Evolutionary conservation across 2,113 vertebrate species (phyloP), one percentile per base, ranked within the genome.

Genomic region (Oncorhynchus keta): DNA sequence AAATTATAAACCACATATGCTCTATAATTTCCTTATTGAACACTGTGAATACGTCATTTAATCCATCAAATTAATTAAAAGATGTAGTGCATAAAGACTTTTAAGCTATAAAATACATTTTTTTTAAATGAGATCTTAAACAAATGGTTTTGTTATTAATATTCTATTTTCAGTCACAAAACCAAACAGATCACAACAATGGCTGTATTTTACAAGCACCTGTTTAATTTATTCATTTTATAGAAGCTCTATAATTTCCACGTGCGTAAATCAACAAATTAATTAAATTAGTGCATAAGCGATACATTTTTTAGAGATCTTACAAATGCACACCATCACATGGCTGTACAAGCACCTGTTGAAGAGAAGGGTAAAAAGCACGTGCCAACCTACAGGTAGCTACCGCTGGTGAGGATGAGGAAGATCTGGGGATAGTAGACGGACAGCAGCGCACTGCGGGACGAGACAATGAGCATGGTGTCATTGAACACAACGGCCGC

Each of bases 331-430:
- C 9, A 22, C 64, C 12, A 26, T 65, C 66, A 35, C 30, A 68
- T 35, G 32, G 18, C 20, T 45, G 59, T 64, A 14, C 4, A 0
- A 4, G 13, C 57, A 39, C 9, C 24, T 69, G 67, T 45, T 59
- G 3, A 71, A 72, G 64, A 6, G 2, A 22, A 75, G 64, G 71
- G 18, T 32, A 68, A 5, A 66, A 80, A 76, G n/a, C 39, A 70
- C 39, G 9, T 45, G 76, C 66, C 83, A 89, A 96, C 95, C 92
- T 95, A 97, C 95, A 97, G 94, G 94, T 97, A 97, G 93, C 96
- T 96, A 89, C 96, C 95, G 92, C 97, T 97, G 94, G 96, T 97
- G 91, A 99, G 95, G 94, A 98, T 96, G 94, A 99, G 96, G 93
- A 98, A 97, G 88, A 99, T 95, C 94, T 97, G 97, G 69, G 97